Evolutionary conservation across 2,888 invertebrate species (phyloP).

Genomic region (Hoplodrina blanda): DNA sequence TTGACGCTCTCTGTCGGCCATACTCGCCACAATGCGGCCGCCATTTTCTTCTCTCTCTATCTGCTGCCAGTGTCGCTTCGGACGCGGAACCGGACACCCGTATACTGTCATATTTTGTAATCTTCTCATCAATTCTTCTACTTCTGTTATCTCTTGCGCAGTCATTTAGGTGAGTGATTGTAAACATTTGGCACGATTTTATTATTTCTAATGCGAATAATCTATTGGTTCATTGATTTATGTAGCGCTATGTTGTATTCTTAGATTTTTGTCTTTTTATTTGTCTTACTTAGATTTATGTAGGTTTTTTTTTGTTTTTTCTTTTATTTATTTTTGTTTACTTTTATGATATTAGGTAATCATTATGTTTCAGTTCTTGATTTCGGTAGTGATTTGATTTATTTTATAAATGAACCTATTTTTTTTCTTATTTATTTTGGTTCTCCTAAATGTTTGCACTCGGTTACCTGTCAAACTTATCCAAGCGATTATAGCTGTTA

Average conservation of each 20-base stretch:
- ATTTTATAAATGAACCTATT: neutral
- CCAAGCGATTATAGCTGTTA: conserved; percentile 41
- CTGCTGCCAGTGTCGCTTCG: conserved; percentile 82
- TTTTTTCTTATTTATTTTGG: conserved; percentile 9
- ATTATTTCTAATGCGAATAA: conserved; percentile 8
- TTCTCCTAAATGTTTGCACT: neutral
- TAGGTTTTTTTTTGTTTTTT: conserved; percentile 5
- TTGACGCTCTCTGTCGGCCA: conserved; percentile 73
- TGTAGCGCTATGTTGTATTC: neutral
- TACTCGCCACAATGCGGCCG: conserved; percentile 68
- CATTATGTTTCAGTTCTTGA: neutral
- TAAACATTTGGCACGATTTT: conserved; percentile 50
- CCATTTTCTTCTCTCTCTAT: conserved; percentile 90
- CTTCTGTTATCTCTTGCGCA: conserved; percentile 76
- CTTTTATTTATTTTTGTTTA: neutral
- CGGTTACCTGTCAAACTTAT: conserved; percentile 29
- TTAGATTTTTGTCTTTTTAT: neutral
- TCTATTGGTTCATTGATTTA: neutral
- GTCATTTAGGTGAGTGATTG: conserved; percentile 63
- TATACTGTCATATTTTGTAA: conserved; percentile 68
- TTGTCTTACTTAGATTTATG: conserved; percentile 1
- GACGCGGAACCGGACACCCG: conserved; percentile 77
- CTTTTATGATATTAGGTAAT: neutral
- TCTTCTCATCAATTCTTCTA: conserved; percentile 83
- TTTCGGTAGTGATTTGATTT: neutral